Conservation (phyloP, 2,797 vertebrate genomes). For the Carduelis carduelis region DNA sequence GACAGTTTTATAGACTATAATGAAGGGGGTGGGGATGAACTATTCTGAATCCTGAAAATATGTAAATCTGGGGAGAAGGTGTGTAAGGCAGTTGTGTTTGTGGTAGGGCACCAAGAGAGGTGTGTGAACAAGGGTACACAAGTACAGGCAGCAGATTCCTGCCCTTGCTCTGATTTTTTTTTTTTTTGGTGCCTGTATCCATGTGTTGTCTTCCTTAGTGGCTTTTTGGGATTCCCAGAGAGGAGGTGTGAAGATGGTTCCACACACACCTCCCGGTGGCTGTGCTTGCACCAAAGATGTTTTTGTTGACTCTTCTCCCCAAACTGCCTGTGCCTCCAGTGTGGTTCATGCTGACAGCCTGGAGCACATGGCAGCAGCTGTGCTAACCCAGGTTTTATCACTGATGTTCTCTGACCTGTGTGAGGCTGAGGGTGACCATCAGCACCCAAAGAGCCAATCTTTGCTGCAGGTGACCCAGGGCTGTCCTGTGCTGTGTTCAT, state of each 20-base stretch:
- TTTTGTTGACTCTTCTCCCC: not conserved
- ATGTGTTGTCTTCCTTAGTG: not conserved
- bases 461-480: not conserved
- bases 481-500: not conserved
- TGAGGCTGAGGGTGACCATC: not conserved
- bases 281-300: not conserved
- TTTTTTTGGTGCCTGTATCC: not conserved
- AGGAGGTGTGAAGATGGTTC: not conserved
- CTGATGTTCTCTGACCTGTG: not conserved
- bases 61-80: not conserved
- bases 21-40: not conserved
- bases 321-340: accelerated
- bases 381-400: accelerated
- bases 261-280: accelerated
- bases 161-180: not conserved
- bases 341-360: not conserved
- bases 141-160: not conserved
- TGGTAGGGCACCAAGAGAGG: not conserved
- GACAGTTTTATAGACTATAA: not conserved
- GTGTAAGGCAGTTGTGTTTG: not conserved
- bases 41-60: not conserved
- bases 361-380: accelerated
- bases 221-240: not conserved
- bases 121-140: not conserved
- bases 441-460: not conserved